These are phyloP conservation scores for Marronus borbonicus DNA, from an alignment of 2,888 invertebrate species.

Conservation along the genomic window DNA sequence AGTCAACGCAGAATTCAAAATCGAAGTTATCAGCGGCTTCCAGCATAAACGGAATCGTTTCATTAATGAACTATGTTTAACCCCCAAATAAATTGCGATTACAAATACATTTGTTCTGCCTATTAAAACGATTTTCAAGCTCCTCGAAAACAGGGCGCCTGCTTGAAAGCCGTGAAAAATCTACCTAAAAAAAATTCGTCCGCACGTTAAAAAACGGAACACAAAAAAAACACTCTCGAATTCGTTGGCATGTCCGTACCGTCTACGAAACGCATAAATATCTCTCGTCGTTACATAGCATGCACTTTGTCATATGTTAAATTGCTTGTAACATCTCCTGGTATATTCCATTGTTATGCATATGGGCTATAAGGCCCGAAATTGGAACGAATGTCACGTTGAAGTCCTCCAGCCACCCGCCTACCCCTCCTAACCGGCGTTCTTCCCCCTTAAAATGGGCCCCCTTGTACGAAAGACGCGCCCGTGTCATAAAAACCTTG, in stretches of 20 bases:
- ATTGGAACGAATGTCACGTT: slow-evolving; percentile 34
- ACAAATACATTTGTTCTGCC: too few species aligned
- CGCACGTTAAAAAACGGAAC: too few species aligned
- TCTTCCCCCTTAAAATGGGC: neutral
- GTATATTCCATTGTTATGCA: slow-evolving; percentile 38
- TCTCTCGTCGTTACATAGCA: slow-evolving; percentile 60
- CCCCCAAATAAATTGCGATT: too few species aligned
- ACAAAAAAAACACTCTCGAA: too few species aligned
- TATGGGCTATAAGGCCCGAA: slow-evolving; percentile 34
- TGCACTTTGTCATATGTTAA: slow-evolving; percentile 65
- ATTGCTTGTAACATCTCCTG: slow-evolving; percentile 61
- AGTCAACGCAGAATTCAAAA: too few species aligned
- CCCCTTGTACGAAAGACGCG: neutral
- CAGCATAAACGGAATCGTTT: too few species aligned
- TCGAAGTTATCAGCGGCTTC: too few species aligned
- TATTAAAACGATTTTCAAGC: too few species aligned
- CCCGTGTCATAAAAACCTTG: slow-evolving; percentile 28
- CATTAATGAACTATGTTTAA: too few species aligned
- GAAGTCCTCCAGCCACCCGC: neutral
- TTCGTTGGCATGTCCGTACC: neutral
- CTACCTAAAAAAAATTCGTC: too few species aligned
- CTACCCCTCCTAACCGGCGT: neutral
- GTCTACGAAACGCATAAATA: slow-evolving; percentile 49
- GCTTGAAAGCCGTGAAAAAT: too few species aligned
- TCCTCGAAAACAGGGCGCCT: too few species aligned